Conservation (phyloP, 1,140 invertebrate species). For the Tenebrio molitor region DNA sequence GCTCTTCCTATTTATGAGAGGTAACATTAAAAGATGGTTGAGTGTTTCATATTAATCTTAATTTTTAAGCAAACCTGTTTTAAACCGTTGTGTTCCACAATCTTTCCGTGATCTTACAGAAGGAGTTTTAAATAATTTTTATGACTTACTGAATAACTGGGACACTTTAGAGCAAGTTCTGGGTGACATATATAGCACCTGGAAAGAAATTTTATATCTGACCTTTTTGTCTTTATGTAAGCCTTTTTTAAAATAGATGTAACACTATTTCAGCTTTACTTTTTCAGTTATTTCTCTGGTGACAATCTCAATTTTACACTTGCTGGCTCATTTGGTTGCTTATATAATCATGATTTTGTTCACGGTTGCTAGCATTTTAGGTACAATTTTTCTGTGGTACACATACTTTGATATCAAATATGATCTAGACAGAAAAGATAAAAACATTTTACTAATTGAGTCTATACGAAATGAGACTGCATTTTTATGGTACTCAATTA, state of each 20-base stretch:
- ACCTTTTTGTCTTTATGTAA: conserved; percentile 86
- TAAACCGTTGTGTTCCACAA: conserved; percentile 90
- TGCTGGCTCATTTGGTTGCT: conserved; percentile 85
- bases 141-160: conserved; percentile 87
- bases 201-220: conserved; percentile 87
- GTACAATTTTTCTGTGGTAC: conserved; percentile 89
- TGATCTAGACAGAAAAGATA: conserved; percentile 75
- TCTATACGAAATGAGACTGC: conserved; percentile 88
- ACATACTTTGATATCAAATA: conserved; percentile 85
- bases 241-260: conserved; percentile 61
- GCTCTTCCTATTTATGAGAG: conserved; percentile 78
- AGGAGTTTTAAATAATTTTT: conserved; percentile 78
- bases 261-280: conserved; percentile 45
- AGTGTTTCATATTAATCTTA: conserved; percentile 8
- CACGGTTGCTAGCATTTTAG: conserved; percentile 79
- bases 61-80: conserved; percentile 75
- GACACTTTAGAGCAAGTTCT: conserved; percentile 90
- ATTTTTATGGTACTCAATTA: conserved; percentile 86
- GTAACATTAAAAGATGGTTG: conserved; percentile 56
- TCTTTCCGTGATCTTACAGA: conserved; percentile 72
- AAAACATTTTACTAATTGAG: conserved; percentile 70
- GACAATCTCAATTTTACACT: conserved; percentile 87
- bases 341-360: conserved; percentile 89
- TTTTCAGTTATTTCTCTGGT: conserved; percentile 84
- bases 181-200: conserved; percentile 88